Percentiles rank a stretch among this genome's conserved stretches.
Evolutionary conservation across 2,797 vertebrate genomes (phyloP).

Genomic region (Cryptoprocta ferox): DNA sequence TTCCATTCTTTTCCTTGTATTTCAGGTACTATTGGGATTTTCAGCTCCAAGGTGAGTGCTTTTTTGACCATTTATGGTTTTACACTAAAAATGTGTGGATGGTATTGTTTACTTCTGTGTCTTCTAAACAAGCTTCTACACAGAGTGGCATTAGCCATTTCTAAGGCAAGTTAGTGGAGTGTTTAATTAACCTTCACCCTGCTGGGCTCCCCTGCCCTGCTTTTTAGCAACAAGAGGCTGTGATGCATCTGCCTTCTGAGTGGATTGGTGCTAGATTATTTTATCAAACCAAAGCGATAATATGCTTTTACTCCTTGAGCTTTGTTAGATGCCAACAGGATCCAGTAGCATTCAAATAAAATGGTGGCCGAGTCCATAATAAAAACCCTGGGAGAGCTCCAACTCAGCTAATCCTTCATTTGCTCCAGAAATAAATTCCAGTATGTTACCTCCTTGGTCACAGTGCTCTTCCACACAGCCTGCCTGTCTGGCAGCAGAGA

Average conservation of each 20-base stretch:
- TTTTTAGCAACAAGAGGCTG: conserved; percentile 32
- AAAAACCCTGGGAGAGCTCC: conserved; percentile 73
- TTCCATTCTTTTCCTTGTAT: conserved; percentile 49
- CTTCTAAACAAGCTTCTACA: conserved; percentile 19
- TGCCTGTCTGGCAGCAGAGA: conserved; percentile 84
- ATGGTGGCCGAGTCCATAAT: conserved; percentile 56
- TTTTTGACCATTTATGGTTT: neutral
- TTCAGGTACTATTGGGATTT: conserved; percentile 86
- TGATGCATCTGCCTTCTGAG: neutral
- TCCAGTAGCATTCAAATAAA: neutral
- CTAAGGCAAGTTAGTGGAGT: conserved; percentile 49
- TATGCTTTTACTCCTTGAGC: conserved; percentile 39
- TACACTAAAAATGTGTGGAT: neutral
- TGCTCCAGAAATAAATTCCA: conserved; percentile 84
- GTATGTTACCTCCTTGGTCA: conserved; percentile 72
- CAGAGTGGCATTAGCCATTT: conserved; percentile 20
- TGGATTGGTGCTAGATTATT: conserved; percentile 48
- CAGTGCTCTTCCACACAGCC: conserved; percentile 80
- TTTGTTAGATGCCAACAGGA: neutral
- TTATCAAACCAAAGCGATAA: neutral
- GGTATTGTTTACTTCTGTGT: neutral
- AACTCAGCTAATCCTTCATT: conserved; percentile 82
- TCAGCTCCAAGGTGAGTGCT: conserved; percentile 85
- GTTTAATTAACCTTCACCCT: conserved; percentile 71
- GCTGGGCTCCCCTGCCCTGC: conserved; percentile 25